A percentile compares a stretch with the other conserved stretches of the same genome.
Conservation (phyloP, 2,888 invertebrate genomes). For the Chalcosyrphus nemorum region DNA sequence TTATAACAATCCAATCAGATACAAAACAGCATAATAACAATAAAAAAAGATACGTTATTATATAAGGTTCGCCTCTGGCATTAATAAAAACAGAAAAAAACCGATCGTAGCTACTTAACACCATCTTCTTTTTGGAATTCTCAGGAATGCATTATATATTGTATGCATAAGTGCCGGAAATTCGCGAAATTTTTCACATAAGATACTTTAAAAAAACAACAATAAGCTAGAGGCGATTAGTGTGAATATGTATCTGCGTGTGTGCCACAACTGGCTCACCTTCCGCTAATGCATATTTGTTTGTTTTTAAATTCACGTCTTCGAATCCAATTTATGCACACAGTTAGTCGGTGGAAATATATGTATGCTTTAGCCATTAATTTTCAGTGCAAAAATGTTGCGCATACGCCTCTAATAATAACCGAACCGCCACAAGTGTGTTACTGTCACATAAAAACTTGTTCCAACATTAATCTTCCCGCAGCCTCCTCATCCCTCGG, state of each 20-base stretch:
- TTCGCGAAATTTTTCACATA: constrained; percentile 9
- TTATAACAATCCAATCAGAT: constrained; percentile 3
- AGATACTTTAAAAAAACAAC: not conserved
- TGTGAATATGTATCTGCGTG: not conserved
- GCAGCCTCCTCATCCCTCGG: not conserved
- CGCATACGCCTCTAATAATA: constrained; percentile 56
- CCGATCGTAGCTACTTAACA: not conserved
- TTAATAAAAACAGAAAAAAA: not conserved
- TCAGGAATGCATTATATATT: not conserved
- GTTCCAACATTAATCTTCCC: constrained; percentile 34
- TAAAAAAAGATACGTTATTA: not conserved
- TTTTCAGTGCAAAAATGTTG: constrained; percentile 52
- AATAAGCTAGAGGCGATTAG: constrained; percentile 17
- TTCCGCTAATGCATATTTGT: not conserved
- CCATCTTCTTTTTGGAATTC: constrained; percentile 1
- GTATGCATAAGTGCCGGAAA: constrained; percentile 35
- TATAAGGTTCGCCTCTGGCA: constrained; percentile 2
- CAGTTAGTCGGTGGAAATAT: constrained; percentile 30
- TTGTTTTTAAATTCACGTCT: not conserved
- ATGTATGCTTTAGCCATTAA: constrained; percentile 14
- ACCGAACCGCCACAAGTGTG: constrained; percentile 52
- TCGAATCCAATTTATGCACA: constrained; percentile 6
- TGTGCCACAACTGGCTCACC: not conserved
- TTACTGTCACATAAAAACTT: constrained; percentile 69
- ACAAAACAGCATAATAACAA: not conserved